phyloP scores from a whole-genome alignment of 2,888 invertebrate genomes.

The Ectemnius continuus region DNA sequence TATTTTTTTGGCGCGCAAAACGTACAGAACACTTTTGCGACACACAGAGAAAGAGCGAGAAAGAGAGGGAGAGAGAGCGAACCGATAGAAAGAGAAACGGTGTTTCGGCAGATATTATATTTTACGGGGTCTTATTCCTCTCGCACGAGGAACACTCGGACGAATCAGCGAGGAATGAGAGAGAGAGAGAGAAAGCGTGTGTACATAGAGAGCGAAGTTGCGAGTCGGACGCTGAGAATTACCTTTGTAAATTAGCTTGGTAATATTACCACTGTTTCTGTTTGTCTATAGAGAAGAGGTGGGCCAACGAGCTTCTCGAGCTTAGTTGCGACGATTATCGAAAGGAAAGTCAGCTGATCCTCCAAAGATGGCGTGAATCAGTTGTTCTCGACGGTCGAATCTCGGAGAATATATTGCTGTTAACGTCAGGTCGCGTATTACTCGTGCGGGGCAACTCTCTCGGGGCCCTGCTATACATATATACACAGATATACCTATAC shows the following conservation, averaged over 20 bases:
- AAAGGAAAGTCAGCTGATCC: too few species aligned
- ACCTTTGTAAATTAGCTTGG: constrained; percentile 62
- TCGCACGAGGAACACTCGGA: constrained; percentile 13
- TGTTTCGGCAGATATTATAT: constrained; percentile 34
- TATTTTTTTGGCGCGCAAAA: constrained; percentile 36
- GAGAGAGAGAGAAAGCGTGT: constrained; percentile 3
- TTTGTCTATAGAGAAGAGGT: constrained; percentile 20
- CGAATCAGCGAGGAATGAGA: constrained; percentile 14
- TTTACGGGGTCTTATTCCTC: constrained; percentile 25
- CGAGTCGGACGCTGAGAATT: constrained; percentile 40
- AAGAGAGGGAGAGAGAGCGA: constrained; percentile 22
- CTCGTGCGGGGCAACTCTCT: too few species aligned
- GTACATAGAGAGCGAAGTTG: constrained; percentile 20
- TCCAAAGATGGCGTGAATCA: too few species aligned
- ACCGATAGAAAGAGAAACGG: constrained; percentile 8
- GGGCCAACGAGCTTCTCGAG: too few species aligned
- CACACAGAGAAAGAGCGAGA: background rate
- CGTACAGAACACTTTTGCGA: too few species aligned
- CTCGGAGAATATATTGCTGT: too few species aligned
- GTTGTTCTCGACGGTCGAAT: too few species aligned
- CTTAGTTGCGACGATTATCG: too few species aligned
- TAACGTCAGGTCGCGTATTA: too few species aligned
- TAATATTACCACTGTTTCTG: constrained; percentile 35
- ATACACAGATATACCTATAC: constrained; percentile 10
- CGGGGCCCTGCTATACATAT: constrained; percentile 4